Percentiles rank a stretch among this genome's conserved stretches.
These are phyloP conservation scores for Alloplasta piceator DNA, from an alignment of 2,888 invertebrate species.

Conservation along the genomic window DNA sequence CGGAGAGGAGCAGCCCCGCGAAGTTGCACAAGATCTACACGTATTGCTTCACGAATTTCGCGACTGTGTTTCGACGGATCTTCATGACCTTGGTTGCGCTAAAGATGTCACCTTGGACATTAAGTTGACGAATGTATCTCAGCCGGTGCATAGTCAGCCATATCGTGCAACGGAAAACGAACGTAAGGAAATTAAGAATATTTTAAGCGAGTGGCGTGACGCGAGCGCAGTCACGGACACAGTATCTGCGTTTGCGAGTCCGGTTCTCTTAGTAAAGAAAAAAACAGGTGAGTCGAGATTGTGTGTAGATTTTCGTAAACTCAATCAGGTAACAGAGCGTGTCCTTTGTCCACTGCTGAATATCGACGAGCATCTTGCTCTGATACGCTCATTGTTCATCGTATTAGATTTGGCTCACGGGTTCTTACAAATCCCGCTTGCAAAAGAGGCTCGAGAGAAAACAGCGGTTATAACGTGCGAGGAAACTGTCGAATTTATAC, in stretches of 20 bases:
- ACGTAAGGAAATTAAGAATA: too few species aligned
- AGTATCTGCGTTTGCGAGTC: conserved; percentile 32
- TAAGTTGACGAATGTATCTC: too few species aligned
- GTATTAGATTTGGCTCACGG: conserved; percentile 48
- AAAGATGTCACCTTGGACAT: too few species aligned
- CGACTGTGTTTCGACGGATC: too few species aligned
- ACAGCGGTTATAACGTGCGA: conserved; percentile 46
- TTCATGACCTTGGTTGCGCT: too few species aligned
- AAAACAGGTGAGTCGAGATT: too few species aligned
- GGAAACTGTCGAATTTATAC: conserved; percentile 11
- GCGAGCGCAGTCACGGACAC: conserved; percentile 38
- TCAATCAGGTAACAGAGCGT: conserved; percentile 31
- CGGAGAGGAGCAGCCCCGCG: too few species aligned
- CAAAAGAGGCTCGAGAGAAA: conserved; percentile 27
- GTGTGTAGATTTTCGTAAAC: conserved; percentile 32
- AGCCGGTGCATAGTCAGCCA: too few species aligned
- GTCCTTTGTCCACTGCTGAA: conserved; percentile 42
- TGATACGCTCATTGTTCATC: conserved; percentile 9
- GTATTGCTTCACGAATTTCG: too few species aligned
- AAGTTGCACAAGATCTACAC: too few species aligned
- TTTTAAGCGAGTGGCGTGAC: conserved; percentile 43
- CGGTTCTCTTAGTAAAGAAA: conserved; percentile 29
- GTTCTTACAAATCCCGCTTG: conserved; percentile 48
- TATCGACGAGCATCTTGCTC: conserved; percentile 35
- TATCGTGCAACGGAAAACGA: too few species aligned